Evolutionary conservation across 64 coral and sea anemone species (phyloP).

Genomic region (Montipora efflorescens): DNA sequence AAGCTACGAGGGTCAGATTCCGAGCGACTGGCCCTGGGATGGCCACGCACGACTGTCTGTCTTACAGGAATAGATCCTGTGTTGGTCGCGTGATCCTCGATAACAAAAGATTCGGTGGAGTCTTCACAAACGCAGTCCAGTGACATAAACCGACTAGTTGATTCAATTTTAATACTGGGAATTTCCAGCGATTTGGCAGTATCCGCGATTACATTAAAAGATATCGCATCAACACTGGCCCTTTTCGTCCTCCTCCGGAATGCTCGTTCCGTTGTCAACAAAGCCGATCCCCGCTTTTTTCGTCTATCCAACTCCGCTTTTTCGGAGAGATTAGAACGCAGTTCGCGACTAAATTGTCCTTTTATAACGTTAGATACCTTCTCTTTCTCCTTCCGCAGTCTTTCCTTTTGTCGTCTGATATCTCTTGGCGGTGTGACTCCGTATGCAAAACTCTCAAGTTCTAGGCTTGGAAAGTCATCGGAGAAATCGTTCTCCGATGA

Average conservation of each 20-base stretch:
- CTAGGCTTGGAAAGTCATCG: slow-evolving; percentile 35
- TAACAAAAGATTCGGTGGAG: not conserved
- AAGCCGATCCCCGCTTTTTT: slow-evolving; percentile 61
- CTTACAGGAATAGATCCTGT: slow-evolving; percentile 19
- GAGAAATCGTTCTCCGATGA: slow-evolving; percentile 76
- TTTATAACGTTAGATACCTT: slow-evolving; percentile 48
- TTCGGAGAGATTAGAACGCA: slow-evolving; percentile 7
- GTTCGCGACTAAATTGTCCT: slow-evolving; percentile 49
- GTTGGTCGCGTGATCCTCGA: not conserved
- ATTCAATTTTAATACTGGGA: slow-evolving; percentile 88
- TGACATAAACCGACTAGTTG: slow-evolving; percentile 77
- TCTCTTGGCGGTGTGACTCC: slow-evolving; percentile 90
- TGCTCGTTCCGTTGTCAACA: slow-evolving; percentile 69
- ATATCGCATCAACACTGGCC: slow-evolving; percentile 59
- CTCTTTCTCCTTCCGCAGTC: slow-evolving; percentile 62
- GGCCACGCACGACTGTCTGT: not conserved
- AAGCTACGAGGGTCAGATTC: slow-evolving; percentile 58
- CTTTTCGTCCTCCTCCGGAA: slow-evolving; percentile 85
- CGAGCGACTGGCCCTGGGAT: slow-evolving; percentile 52
- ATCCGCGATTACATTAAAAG: not conserved
- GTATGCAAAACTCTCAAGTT: slow-evolving; percentile 37
- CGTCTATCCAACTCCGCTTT: slow-evolving; percentile 71
- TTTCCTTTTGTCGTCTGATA: slow-evolving; percentile 80
- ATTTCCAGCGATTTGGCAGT: slow-evolving; percentile 65
- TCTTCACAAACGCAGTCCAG: slow-evolving; percentile 76